Evolutionary conservation across 2,888 invertebrate genomes (phyloP).

Genomic region (Xanthia icteritia): DNA sequence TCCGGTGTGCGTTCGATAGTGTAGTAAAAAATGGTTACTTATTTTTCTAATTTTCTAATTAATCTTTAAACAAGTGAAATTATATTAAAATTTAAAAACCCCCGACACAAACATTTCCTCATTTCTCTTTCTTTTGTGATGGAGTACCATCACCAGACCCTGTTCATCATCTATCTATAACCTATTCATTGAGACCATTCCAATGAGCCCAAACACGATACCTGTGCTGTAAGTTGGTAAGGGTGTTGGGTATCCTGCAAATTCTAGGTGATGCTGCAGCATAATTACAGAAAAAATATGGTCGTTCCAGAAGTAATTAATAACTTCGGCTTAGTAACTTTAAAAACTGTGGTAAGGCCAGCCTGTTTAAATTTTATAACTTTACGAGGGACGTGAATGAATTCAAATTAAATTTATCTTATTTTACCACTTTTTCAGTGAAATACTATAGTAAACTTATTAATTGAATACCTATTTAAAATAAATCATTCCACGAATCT

Average conservation of each 20-base stretch:
- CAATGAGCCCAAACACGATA: too few species aligned
- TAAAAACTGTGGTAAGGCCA: background rate
- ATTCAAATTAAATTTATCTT: background rate
- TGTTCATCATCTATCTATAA: too few species aligned
- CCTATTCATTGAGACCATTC: too few species aligned
- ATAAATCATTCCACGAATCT: background rate
- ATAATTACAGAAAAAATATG: background rate
- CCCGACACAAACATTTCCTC: too few species aligned
- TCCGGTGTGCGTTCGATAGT: conserved; percentile 13
- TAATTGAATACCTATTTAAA: background rate
- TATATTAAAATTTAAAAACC: too few species aligned
- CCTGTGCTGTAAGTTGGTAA: too few species aligned
- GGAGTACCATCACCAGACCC: too few species aligned
- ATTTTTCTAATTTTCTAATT: conserved; percentile 2
- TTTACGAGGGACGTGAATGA: background rate
- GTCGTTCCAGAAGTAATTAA: background rate
- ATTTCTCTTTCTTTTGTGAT: too few species aligned
- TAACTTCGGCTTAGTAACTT: background rate
- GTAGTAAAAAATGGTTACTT: conserved; percentile 14
- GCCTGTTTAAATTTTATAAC: background rate
- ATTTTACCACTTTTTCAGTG: background rate
- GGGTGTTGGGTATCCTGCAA: too few species aligned
- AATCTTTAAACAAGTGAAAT: too few species aligned
- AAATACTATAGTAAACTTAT: background rate
- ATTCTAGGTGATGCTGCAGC: too few species aligned